Conservation (phyloP, 2,888 invertebrate genomes). For the Aporophyla nigra region DNA sequence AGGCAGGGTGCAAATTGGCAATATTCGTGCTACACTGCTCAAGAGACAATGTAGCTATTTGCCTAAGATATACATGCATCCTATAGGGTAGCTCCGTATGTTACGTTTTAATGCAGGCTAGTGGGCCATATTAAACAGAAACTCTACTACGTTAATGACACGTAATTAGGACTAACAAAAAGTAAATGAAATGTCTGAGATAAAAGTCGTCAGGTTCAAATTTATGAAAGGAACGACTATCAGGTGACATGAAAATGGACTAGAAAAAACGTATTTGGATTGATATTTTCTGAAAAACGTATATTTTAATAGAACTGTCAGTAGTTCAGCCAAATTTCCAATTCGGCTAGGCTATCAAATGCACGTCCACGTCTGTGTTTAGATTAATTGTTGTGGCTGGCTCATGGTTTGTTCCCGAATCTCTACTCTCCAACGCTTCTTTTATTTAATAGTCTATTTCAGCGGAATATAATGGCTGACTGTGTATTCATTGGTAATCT, state of each 20-base stretch:
- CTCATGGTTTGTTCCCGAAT: constrained; percentile 15
- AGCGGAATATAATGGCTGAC: background rate
- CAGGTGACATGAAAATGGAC: background rate
- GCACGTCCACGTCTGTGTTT: constrained; percentile 26
- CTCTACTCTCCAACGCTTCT: background rate
- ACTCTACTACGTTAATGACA: background rate
- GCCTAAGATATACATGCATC: background rate
- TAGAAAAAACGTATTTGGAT: constrained; percentile 9
- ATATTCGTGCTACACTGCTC: constrained; percentile 1
- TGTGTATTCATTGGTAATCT: background rate
- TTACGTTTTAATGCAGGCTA: background rate
- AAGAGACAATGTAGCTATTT: background rate
- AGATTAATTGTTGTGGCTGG: constrained; percentile 21
- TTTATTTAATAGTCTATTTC: constrained; percentile 8
- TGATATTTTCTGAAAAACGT: constrained; percentile 18
- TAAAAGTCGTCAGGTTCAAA: background rate
- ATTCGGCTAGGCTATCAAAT: constrained; percentile 36
- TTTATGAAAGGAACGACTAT: background rate
- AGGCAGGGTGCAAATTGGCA: constrained; percentile 20
- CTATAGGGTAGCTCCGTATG: no score
- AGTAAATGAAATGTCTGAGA: background rate
- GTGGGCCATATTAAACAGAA: background rate
- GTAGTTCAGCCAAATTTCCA: constrained; percentile 17
- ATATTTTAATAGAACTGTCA: constrained; percentile 45
- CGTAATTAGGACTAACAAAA: background rate